phyloP scores from a whole-genome alignment of 2,113 vertebrate genomes.

The Prionailurus bengalensis region DNA sequence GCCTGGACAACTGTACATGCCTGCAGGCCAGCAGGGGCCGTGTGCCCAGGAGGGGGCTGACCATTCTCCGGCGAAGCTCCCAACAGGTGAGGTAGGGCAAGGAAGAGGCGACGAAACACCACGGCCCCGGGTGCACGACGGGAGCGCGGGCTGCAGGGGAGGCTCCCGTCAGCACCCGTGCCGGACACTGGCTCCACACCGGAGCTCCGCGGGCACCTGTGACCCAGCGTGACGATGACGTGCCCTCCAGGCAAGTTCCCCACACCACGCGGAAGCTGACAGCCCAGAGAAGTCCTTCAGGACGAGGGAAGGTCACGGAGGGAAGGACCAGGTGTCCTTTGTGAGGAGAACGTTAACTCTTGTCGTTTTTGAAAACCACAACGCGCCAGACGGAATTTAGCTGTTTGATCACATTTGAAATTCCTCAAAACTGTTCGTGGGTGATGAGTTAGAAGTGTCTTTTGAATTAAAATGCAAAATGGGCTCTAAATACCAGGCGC shows the following conservation, averaged over 20 bases:
- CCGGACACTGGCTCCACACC: accelerated
- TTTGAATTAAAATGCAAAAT: background rate
- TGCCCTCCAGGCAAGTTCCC: background rate
- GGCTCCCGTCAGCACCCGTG: accelerated
- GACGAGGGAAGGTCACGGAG: background rate
- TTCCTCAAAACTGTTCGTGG: background rate
- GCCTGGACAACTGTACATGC: no score
- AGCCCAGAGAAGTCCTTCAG: background rate
- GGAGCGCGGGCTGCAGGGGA: background rate
- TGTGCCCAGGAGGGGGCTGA: background rate
- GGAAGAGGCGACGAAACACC: background rate
- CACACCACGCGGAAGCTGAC: background rate
- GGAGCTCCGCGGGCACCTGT: accelerated
- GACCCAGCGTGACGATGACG: accelerated
- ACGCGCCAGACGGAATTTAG: background rate
- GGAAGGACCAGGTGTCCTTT: background rate
- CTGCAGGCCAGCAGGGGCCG: accelerated
- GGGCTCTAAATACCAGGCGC: background rate
- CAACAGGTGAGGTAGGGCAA: background rate
- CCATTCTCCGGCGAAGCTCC: background rate
- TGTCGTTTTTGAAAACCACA: background rate
- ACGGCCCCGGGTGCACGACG: accelerated
- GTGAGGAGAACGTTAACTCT: background rate
- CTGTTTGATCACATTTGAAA: background rate
- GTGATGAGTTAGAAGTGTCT: background rate